These are phyloP conservation scores for Scrobipalpa costella DNA, from an alignment of 2,888 invertebrate genomes.

Conservation along the genomic window DNA sequence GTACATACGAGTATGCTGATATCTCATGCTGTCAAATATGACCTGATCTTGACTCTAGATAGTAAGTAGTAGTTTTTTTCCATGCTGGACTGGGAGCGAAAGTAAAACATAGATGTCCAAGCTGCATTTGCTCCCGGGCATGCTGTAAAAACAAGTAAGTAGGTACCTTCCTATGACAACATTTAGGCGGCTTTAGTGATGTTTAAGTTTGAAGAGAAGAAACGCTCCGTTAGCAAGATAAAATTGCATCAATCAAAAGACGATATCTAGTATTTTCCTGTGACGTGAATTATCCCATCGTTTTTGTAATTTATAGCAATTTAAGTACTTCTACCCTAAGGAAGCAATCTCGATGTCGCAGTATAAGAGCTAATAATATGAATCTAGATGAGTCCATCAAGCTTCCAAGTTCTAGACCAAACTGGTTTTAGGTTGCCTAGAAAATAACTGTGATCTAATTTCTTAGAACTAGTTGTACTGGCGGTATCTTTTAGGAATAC, in stretches of 20 bases:
- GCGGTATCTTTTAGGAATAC: neutral
- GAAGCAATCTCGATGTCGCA: slow-evolving; percentile 24
- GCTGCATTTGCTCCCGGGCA: no score
- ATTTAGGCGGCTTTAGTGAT: no score
- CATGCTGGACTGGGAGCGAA: no score
- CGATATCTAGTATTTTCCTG: neutral
- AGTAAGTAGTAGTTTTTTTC: no score
- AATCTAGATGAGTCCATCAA: slow-evolving; percentile 11
- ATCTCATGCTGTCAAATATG: no score
- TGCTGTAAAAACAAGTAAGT: no score
- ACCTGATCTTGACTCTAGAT: no score
- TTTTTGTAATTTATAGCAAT: slow-evolving; percentile 22
- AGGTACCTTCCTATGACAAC: no score
- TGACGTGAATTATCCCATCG: slow-evolving; percentile 1
- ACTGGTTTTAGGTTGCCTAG: slow-evolving; percentile 16
- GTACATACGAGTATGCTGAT: no score
- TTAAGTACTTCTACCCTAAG: slow-evolving; percentile 18
- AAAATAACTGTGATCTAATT: slow-evolving; percentile 21
- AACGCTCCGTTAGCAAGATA: no score
- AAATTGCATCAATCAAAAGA: neutral
- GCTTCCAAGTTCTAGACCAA: slow-evolving; percentile 1
- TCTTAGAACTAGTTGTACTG: slow-evolving; percentile 16
- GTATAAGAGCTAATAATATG: slow-evolving; percentile 22
- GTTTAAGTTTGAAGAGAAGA: no score
- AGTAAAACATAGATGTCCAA: no score